Evolutionary conservation across 2,113 vertebrate species (phyloP), one percentile per base, ranked within the genome.

Genomic region (Etheostoma spectabile): DNA sequence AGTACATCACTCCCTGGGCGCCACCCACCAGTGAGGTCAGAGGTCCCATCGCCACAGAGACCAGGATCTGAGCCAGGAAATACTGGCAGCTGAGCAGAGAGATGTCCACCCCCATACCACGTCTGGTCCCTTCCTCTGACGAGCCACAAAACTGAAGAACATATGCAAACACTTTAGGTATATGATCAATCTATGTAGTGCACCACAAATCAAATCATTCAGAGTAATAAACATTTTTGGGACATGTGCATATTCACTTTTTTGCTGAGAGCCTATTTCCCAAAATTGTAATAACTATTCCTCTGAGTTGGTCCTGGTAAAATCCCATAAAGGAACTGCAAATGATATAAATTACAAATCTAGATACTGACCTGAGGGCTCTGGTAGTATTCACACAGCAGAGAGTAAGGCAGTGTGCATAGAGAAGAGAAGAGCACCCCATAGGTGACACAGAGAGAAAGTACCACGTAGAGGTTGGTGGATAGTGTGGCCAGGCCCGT

Each of bases 381-480:
- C 95, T 99, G 98, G 95, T 99, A 99, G 95, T 99, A 99, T 91
- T 99, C 98, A 0, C 98, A 99, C 48, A 99, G 96, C 79, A 99
- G 96, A 4, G 98, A 99, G 93, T 99, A 99, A 84, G 98, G 98
- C 94, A 99, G 95, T 0, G 98, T 99, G 93, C 98, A 99, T 46
- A 99, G 95, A 0, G 98, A 99, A 62, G 98, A 98, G 30, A 99
- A 99, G 64, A 99, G 94, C 24, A 99, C 92, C 15, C 98, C 98
- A 0, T 99, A 98, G 89, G 97, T 99, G 52, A 96, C 84, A 3
- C 98, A 99, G 3, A 99, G 96, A 0, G 97, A 97, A 79, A 99
- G 95, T 78, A 99, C 95, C 91, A 99, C 95, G 0, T 99, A 99
- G 79, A 97, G 77, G 42, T 99, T 99, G 84, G 95, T 96, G 87